These are phyloP conservation scores for Drosophila infuscata DNA, from an alignment of 2,888 invertebrate genomes.

Conservation along the genomic window DNA sequence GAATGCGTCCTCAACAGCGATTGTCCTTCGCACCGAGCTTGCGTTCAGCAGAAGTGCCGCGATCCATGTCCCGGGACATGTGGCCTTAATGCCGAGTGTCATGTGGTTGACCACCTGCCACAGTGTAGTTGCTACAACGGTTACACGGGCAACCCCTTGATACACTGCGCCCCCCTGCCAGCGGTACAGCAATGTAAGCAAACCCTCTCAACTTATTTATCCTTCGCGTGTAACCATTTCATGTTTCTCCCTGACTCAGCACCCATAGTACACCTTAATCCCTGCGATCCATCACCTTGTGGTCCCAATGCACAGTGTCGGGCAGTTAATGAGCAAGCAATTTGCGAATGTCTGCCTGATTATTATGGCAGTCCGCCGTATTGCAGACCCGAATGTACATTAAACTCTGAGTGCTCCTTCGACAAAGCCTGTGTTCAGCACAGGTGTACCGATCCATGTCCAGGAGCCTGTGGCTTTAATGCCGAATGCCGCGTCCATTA, in stretches of 20 bases:
- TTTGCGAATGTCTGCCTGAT: constrained; percentile 89
- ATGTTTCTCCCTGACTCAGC: constrained; percentile 34
- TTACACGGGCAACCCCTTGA: constrained; percentile 90
- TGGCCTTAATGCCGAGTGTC: constrained; percentile 90
- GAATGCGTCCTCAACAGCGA: constrained; percentile 93
- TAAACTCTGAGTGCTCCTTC: constrained; percentile 88
- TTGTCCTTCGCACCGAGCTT: constrained; percentile 90
- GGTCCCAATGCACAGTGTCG: constrained; percentile 88
- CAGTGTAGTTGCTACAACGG: constrained; percentile 89
- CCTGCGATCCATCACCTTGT: constrained; percentile 88
- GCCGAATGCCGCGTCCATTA: constrained; percentile 88
- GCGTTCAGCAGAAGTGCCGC: constrained; percentile 90
- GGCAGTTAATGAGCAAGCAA: constrained; percentile 86
- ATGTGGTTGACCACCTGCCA: constrained; percentile 91
- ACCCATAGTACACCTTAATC: constrained; percentile 84
- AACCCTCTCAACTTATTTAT: background rate
- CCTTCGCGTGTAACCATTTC: constrained; percentile 16
- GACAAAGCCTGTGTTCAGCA: constrained; percentile 88
- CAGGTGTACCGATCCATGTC: constrained; percentile 89
- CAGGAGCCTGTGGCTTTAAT: constrained; percentile 87
- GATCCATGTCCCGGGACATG: constrained; percentile 93
- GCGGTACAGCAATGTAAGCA: constrained; percentile 86
- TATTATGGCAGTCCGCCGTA: constrained; percentile 91
- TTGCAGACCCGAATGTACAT: constrained; percentile 91
- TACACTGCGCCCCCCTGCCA: constrained; percentile 86